Conservation (phyloP, 2,797 vertebrate species). For the Ptychadena robeensis region DNA sequence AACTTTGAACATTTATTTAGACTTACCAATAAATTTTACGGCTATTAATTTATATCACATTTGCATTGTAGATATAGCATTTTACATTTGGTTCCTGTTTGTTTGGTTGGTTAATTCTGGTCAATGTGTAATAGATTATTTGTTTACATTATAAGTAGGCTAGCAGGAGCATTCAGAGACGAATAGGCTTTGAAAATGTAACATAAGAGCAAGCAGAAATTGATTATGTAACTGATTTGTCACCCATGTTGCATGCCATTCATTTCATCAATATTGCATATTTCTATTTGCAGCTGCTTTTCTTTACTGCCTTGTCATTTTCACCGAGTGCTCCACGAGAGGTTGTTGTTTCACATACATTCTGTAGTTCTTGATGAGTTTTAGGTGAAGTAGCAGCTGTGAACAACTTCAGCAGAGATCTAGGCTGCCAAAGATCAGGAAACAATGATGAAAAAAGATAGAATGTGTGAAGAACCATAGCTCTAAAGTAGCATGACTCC, state of each 20-base stretch:
- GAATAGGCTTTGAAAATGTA: neutral
- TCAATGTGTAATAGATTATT: too few species aligned
- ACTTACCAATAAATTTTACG: too few species aligned
- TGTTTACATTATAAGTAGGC: too few species aligned
- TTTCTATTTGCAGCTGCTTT: conserved; percentile 31
- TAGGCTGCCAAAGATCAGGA: conserved; percentile 12
- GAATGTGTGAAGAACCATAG: conserved; percentile 7
- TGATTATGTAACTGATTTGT: neutral
- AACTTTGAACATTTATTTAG: too few species aligned
- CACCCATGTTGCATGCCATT: neutral
- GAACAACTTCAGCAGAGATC: conserved; percentile 12
- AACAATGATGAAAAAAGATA: conserved; percentile 3
- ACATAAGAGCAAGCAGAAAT: neutral
- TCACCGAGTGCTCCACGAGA: conserved; percentile 22
- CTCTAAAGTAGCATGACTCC: neutral
- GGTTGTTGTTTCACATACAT: conserved; percentile 12
- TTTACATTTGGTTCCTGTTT: too few species aligned
- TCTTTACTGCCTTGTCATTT: conserved; percentile 27
- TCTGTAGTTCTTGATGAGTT: conserved; percentile 26
- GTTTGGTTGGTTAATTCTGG: too few species aligned
- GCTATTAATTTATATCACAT: too few species aligned
- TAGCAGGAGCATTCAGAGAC: too few species aligned
- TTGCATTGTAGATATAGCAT: too few species aligned
- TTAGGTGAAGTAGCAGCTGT: conserved; percentile 35
- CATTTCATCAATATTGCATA: neutral